Base-by-base conservation (phyloP, 2,888 invertebrate genomes). In the Morinoia aosen region DNA sequence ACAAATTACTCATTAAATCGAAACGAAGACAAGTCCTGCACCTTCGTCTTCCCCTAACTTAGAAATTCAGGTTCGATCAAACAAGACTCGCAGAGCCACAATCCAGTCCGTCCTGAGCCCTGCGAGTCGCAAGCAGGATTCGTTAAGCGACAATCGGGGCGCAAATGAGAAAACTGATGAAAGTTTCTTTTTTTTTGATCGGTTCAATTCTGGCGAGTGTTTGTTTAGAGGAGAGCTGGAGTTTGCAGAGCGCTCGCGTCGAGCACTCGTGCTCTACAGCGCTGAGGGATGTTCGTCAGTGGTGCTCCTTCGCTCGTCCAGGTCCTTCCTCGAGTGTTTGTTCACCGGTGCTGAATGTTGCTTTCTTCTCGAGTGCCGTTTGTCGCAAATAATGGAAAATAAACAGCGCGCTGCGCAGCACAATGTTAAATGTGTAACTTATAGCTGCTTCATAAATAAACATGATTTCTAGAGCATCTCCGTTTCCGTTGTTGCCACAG, bases 91-190 rank as follows among this genome's bases (percentile, higher is more conserved):
- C 33, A 0, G 76, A 76, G 76, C 76, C 76, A 76, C 76, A 76
- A 76, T 76, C 25, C 76, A 16, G 10, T 33, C 33, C 25, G 25
- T 25, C 25, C 76, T 16, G 76, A 16, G 25, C 76, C 33, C 76
- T 76, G 25, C 76, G 25, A 76, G 25, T 76, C 33, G 19, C 76
- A 33, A 76, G 90, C 90, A 0, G 90, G 90, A 39, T 90, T 90
- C 90, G 90, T 90, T 90, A 90, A 90, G 40, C 39, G 48, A 90
- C 90, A 90, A 90, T 90, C 90, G 40, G 90, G 90, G 39, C 48
- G 90, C 90, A 90, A 90, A 90, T 90, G 90, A 90, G 90, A 39
- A 48, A 90, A 90, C 90, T 90, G 90, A 90, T 90, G 90, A 90
- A 90, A 76, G 76, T 76, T 76, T 76, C 76, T 33, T 33, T 48